Evolutionary conservation across 2,797 vertebrate genomes (phyloP), one percentile per base, ranked within the genome.

Genomic region (Hephaestus fuliginosus): DNA sequence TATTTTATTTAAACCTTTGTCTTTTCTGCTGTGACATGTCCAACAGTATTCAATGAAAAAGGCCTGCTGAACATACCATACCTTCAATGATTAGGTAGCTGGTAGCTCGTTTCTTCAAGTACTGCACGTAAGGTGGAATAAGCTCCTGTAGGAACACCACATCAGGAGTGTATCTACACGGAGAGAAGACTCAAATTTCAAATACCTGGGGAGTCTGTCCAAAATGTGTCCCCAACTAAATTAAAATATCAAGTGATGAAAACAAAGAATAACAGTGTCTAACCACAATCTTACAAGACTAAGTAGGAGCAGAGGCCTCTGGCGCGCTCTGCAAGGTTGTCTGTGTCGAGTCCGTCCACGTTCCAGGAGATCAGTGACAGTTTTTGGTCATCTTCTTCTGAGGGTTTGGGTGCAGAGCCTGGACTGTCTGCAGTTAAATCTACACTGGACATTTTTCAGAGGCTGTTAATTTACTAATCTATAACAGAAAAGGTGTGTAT

Each of bases 61-160:
- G 2, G 0, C 12, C 39, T 44, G 3, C 6, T 72, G 20, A 70
- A 62, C 43, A 68, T 18, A 65, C 13, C 12, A 81, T 95, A 99
- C 98, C 97, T 95, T 97, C 95, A 91, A 99, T 94, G 76, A 99
- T 86, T 33, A 93, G 90, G 79, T 99, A 99, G 93, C 86, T 96
- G 70, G 94, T 89, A 4, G 97, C 97, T 80, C 94, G 96, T 92
- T 96, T 97, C 92, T 96, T 97, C 30, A 99, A 87, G 83, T 98
- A 96, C 78, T 87, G 87, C 30, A 96, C 86, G 49, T 97, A 96
- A 0, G 95, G 92, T 12, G 95, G 96, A 76, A 98, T 95, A 33
- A 99, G 96, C 81, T 99, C 98, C 88, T 99, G 98, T 18, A 99
- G 96, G 90, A 99, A 97, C 63, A 99, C 94, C 30, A 99, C 95